Percentiles rank a stretch among this genome's conserved stretches.
Conservation (phyloP, 2,113 vertebrate species). For the Phylloscopus whistleri region DNA sequence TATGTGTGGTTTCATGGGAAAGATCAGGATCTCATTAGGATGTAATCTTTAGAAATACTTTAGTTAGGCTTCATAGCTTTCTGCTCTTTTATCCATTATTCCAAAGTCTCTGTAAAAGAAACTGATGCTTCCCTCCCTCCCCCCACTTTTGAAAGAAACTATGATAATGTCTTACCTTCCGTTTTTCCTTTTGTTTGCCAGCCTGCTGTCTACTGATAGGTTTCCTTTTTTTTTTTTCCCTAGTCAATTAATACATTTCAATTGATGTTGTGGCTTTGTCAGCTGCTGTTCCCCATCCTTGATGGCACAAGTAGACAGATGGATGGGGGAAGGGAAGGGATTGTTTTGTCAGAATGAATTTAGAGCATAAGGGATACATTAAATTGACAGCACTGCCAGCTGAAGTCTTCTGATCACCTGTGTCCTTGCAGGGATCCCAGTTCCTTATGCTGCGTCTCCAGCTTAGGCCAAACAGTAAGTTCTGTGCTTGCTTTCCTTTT, state of each 20-base stretch:
- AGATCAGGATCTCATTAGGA: background rate
- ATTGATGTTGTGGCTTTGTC: background rate
- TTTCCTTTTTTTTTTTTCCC: background rate
- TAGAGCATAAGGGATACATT: background rate
- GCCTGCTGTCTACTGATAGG: background rate
- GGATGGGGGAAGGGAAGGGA: background rate
- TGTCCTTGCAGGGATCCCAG: background rate
- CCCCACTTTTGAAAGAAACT: background rate
- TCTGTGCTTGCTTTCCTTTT: background rate
- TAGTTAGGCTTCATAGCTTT: background rate
- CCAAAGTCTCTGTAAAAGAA: background rate
- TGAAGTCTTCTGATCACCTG: background rate
- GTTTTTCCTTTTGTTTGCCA: background rate
- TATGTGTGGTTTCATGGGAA: conserved; percentile 15
- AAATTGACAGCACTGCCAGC: background rate
- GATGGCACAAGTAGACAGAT: conserved; percentile 10
- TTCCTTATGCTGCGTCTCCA: background rate
- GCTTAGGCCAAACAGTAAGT: background rate
- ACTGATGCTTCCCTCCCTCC: background rate
- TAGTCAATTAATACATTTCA: background rate
- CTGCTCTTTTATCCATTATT: conserved; percentile 15
- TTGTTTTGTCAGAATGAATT: conserved; percentile 18
- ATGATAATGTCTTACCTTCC: background rate
- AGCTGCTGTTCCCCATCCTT: background rate
- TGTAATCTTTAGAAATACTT: background rate